Percentiles rank a stretch among this genome's conserved stretches.
Conservation (phyloP, 2,797 vertebrate genomes). For the Enteromius argenteus region DNA sequence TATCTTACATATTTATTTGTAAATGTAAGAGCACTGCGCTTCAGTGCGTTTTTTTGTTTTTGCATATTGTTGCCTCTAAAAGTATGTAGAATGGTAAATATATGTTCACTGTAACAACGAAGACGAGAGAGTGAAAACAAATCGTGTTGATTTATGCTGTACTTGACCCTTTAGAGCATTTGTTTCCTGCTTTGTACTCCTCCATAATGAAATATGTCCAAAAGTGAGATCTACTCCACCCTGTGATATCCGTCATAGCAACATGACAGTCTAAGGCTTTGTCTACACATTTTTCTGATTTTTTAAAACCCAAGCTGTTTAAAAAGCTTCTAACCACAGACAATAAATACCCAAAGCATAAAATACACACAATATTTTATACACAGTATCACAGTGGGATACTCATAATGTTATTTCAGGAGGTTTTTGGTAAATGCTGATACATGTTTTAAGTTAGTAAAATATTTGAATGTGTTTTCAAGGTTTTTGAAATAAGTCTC, state of each 20-base stretch:
- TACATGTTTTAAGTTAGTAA: too few relatives aligned
- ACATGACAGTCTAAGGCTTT: background rate
- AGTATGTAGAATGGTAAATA: background rate
- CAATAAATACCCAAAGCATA: background rate
- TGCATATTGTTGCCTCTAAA: background rate
- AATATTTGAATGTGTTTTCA: background rate
- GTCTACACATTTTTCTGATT: background rate
- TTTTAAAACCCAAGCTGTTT: background rate
- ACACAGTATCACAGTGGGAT: background rate
- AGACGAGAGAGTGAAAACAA: constrained; percentile 1
- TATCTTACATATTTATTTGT: background rate
- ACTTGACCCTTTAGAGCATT: constrained; percentile 24
- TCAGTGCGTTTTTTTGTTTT: background rate
- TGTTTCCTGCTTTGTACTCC: constrained; percentile 22
- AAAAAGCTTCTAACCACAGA: background rate
- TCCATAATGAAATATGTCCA: constrained; percentile 28
- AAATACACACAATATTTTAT: background rate
- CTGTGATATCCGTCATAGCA: background rate
- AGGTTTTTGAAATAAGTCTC: background rate
- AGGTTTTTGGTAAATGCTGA: too few relatives aligned
- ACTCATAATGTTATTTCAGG: background rate
- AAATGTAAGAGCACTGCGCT: background rate
- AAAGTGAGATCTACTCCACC: constrained; percentile 30
- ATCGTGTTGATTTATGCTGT: background rate
- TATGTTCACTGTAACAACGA: background rate